Evolutionary conservation across 2,888 invertebrate genomes (phyloP).

Genomic region (Leptinotarsa juncta): DNA sequence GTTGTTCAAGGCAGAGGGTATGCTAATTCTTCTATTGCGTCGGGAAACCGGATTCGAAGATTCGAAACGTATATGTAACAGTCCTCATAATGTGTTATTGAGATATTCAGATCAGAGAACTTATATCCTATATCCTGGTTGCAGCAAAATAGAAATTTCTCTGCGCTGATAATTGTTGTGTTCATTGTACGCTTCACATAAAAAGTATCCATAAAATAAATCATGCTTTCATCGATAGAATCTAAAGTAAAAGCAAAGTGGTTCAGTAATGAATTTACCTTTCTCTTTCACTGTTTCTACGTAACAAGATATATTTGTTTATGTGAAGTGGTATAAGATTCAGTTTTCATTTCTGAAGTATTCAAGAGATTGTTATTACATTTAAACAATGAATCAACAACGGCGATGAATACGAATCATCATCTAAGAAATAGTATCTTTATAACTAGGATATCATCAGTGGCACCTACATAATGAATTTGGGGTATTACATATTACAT

Average conservation of each 20-base stretch:
- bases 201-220: constrained; percentile 16
- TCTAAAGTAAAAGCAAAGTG: constrained; percentile 23
- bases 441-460: no score
- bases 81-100: not conserved
- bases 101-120: constrained; percentile 1
- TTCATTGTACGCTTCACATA: constrained; percentile 16
- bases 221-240: constrained; percentile 26
- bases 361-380: no score
- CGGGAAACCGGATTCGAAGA: not conserved
- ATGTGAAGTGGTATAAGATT: not conserved
- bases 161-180: constrained; percentile 8
- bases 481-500: no score
- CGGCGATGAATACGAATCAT: no score
- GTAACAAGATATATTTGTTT: constrained; percentile 3
- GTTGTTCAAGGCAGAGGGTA: not conserved
- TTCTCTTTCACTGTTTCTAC: constrained; percentile 26
- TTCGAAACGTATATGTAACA: not conserved
- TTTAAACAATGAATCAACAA: no score
- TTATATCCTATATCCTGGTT: constrained; percentile 1
- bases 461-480: no score
- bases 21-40: not conserved
- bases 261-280: constrained; percentile 20
- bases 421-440: no score
- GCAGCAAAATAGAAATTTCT: constrained; percentile 10
- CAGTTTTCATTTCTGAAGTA: not conserved